phyloP scores from a whole-genome alignment of 2,888 invertebrate species.

The Boloria selene region DNA sequence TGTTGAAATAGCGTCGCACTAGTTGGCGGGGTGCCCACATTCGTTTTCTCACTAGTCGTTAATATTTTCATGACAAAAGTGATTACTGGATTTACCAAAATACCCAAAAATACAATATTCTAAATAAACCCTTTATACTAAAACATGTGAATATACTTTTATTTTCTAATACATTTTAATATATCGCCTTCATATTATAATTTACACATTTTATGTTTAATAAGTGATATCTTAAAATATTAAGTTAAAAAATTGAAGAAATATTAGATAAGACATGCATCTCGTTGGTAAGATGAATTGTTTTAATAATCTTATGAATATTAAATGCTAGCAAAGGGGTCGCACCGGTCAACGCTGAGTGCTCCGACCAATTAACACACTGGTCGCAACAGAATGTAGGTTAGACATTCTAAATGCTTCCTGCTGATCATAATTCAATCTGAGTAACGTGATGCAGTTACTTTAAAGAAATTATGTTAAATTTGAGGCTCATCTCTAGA shows the following conservation, averaged over 20 bases:
- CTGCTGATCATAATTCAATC: slow-evolving; percentile 39
- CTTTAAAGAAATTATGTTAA: slow-evolving; percentile 29
- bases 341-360: slow-evolving; percentile 37
- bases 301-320: slow-evolving; percentile 29
- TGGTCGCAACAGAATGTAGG: slow-evolving; percentile 41
- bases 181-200: too few relatives aligned
- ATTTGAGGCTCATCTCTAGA: slow-evolving; percentile 24
- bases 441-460: slow-evolving; percentile 33
- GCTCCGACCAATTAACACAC: slow-evolving; percentile 40
- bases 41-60: slow-evolving; percentile 58
- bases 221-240: too few relatives aligned
- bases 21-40: slow-evolving; percentile 70
- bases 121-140: slow-evolving; percentile 20
- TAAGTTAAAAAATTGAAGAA: too few relatives aligned
- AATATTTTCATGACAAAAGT: slow-evolving; percentile 48
- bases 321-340: slow-evolving; percentile 36
- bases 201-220: too few relatives aligned
- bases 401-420: slow-evolving; percentile 42
- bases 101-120: slow-evolving; percentile 37
- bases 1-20: slow-evolving; percentile 67
- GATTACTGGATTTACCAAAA: slow-evolving; percentile 44
- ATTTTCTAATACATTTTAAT: not conserved
- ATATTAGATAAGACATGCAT: not conserved
- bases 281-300: slow-evolving; percentile 15
- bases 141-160: not conserved